Evolutionary conservation across 2,113 vertebrate species (phyloP).

Genomic region (Micronycteris hirsuta): DNA sequence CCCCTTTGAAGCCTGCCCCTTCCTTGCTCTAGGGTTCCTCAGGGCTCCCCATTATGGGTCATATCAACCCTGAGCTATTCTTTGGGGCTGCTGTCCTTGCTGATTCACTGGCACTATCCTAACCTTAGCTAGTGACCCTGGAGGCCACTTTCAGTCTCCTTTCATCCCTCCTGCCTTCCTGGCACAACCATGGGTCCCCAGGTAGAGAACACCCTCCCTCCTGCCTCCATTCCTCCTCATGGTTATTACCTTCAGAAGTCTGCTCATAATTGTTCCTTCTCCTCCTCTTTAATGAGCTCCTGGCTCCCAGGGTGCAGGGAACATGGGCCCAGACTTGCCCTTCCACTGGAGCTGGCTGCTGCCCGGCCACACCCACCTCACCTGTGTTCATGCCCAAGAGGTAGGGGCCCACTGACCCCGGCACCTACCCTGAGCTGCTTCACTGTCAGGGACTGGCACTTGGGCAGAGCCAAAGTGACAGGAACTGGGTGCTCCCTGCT

Average conservation of each 20-base stretch:
- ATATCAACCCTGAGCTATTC: not conserved
- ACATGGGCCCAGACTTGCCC: constrained; percentile 50
- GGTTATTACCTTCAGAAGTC: constrained; percentile 48
- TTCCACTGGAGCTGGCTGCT: not conserved
- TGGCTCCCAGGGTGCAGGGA: constrained; percentile 32
- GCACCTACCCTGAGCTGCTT: not conserved
- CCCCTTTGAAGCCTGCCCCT: not conserved
- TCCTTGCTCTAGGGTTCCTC: not conserved
- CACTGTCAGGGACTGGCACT: not conserved
- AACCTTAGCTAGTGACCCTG: not conserved
- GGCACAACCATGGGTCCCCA: not conserved
- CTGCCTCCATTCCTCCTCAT: not conserved
- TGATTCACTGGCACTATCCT: not conserved
- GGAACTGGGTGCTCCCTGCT: not conserved
- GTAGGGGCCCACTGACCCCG: not conserved
- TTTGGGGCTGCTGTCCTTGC: not conserved
- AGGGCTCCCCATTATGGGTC: not conserved
- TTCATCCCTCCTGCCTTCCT: not conserved
- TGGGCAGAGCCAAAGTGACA: too few relatives aligned
- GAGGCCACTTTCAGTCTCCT: not conserved
- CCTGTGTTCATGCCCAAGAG: constrained; percentile 2
- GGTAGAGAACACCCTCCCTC: not conserved
- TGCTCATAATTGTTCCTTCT: constrained; percentile 44
- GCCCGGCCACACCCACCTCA: not conserved
- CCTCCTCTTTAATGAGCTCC: constrained; percentile 61